Percentiles rank a stretch among this genome's conserved stretches.
Evolutionary conservation across 2,888 invertebrate genomes (phyloP).

Genomic region (Netelia melanura): DNA sequence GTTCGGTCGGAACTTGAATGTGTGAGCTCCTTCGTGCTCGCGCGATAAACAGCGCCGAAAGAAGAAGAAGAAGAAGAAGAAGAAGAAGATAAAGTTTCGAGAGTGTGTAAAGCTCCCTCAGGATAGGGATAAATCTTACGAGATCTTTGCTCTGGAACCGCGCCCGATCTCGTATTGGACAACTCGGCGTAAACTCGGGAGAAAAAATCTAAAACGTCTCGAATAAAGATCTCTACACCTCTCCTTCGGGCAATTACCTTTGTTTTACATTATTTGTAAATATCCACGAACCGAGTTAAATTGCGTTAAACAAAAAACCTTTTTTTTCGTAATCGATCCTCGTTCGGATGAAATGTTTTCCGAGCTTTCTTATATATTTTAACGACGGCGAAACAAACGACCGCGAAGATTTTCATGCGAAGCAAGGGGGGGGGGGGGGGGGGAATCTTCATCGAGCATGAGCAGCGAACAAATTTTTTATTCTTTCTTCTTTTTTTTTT

Average conservation of each 20-base stretch:
- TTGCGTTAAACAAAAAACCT: too few species aligned
- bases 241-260: too few species aligned
- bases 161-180: conserved; percentile 9
- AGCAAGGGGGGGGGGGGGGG: not conserved
- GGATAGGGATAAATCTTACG: conserved; percentile 39
- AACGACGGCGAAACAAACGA: not conserved
- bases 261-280: too few species aligned
- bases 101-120: conserved; percentile 25
- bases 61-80: not conserved
- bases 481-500: not conserved
- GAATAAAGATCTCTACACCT: conserved; percentile 10
- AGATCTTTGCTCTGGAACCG: conserved; percentile 17
- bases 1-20: conserved; percentile 63
- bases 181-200: not conserved
- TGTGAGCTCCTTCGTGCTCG: conserved; percentile 52
- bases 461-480: not conserved
- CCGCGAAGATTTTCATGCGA: not conserved
- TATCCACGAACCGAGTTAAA: too few species aligned
- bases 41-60: conserved; percentile 46
- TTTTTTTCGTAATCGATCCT: too few species aligned
- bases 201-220: not conserved
- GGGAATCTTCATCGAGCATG: not conserved
- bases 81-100: conserved; percentile 12
- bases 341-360: too few species aligned
- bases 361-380: too few species aligned